phyloP scores from a whole-genome alignment of 2,888 invertebrate species.

The Heteromyza rotundicornis region DNA sequence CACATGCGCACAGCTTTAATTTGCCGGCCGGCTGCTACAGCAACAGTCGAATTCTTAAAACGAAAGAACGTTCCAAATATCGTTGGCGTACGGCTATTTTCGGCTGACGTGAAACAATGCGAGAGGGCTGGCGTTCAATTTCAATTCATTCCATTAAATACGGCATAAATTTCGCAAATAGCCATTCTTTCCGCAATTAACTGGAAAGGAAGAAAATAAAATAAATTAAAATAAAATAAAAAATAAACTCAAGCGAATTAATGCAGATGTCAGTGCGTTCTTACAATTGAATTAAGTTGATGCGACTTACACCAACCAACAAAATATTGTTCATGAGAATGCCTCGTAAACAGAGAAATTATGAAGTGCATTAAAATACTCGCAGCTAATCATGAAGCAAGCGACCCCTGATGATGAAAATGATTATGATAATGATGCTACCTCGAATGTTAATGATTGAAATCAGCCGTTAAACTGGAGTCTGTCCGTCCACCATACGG shows the following conservation, averaged over 20 bases:
- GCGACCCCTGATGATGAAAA: not conserved
- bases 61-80: not conserved
- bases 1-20: slow-evolving; percentile 5
- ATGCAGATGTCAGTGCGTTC: no score
- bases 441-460: slow-evolving; percentile 51
- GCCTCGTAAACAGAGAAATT: no score
- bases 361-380: no score
- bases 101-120: slow-evolving; percentile 18
- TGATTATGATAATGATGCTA: slow-evolving; percentile 15
- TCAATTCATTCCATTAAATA: slow-evolving; percentile 4
- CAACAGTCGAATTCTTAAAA: not conserved
- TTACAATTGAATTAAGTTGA: no score
- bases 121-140: not conserved
- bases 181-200: slow-evolving; percentile 11
- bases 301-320: not conserved
- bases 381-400: no score
- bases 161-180: slow-evolving; percentile 6
- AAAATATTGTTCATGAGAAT: no score
- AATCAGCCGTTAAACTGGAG: slow-evolving; percentile 47
- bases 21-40: not conserved
- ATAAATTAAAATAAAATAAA: not conserved
- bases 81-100: not conserved
- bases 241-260: slow-evolving; percentile 45
- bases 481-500: not conserved
- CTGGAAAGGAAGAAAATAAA: slow-evolving; percentile 1